Base-by-base conservation (phyloP, 1,140 invertebrate species). In the Calycopis cecrops region DNA sequence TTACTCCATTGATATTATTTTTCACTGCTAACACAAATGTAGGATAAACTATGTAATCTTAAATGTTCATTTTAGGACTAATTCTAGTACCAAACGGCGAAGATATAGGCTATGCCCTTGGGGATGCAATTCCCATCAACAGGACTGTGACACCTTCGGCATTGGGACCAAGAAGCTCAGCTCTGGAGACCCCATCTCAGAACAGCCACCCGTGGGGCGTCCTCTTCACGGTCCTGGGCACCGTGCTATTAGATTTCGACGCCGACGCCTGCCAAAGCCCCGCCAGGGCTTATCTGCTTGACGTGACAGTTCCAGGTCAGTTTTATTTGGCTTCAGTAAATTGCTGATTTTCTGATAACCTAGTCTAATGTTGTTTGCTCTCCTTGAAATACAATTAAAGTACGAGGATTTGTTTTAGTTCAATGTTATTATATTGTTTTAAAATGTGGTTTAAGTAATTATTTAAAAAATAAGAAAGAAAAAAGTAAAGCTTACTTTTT, bases 201-300 rank as follows among this genome's bases (percentile, higher is more conserved):
- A 81, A 78, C 55, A 72, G 83, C 1, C 95, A 96, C 79, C 92
- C 93, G 0, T 97, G 95, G 95, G 95, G 95, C 3, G 92, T 98
- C 34, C 91, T 98, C 67, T 96, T 99, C 66, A 98, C 97, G 0
- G 92, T 99, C 42, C 73, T 99, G 0, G 98, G 98, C 9, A 98
- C 97, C 0, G 95, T 98, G 28, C 85, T 99, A 9, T 87, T 99
- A 21, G 98, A 99, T 83, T 98, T 99, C 81, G 96, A 98, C 79
- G 97, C 97, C 0, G 97, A 99, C 77, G 96, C 97, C 33, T 98
- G 97, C 69, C 97, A 99, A 81, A 97, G 96, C 74, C 97, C 98
- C 0, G 92, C 96, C 0, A 89, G 97, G 63, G 95, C 97, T 35
- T 99, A 97, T 88, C 89, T 99, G 0, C 89, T 99, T 9, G 98